These are phyloP conservation scores for Chrysotoxum bicinctum DNA, from an alignment of 2,888 invertebrate species.

Conservation along the genomic window DNA sequence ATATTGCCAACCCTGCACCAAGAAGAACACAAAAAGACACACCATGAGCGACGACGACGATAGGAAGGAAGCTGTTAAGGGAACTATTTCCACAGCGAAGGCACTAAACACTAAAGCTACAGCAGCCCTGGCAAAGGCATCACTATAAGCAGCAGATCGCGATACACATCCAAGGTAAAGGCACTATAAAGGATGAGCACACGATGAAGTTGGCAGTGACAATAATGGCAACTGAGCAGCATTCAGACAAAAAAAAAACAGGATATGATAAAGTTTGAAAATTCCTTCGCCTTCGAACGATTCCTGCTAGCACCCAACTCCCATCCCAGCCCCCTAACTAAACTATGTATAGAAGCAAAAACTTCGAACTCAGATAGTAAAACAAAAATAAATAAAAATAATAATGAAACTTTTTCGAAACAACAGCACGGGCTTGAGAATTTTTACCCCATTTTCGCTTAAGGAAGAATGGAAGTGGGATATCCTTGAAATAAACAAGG, in stretches of 20 bases:
- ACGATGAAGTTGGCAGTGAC: conserved; percentile 66
- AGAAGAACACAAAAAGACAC: conserved; percentile 48
- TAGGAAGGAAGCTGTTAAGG: conserved; percentile 52
- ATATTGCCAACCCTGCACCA: conserved; percentile 14
- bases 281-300: conserved; percentile 60
- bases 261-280: conserved; percentile 69
- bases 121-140: conserved; percentile 23
- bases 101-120: conserved; percentile 52
- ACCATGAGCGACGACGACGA: neutral
- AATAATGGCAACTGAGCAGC: conserved; percentile 56
- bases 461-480: conserved; percentile 15
- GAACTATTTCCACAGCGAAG: conserved; percentile 50
- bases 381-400: conserved; percentile 14
- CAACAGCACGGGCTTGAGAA: conserved; percentile 54
- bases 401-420: conserved; percentile 54
- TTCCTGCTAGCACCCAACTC: conserved; percentile 26
- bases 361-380: conserved; percentile 44
- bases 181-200: conserved; percentile 62
- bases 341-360: conserved; percentile 11
- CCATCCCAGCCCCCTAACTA: neutral
- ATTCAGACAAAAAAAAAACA: conserved; percentile 6
- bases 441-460: conserved; percentile 23
- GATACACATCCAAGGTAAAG: conserved; percentile 59
- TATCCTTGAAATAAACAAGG: conserved; percentile 34
- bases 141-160: conserved; percentile 51